A percentile compares a stretch with the other conserved stretches of the same genome.
phyloP scores from a whole-genome alignment of 2,888 invertebrate species.

The Acrocyrtus sp. region DNA sequence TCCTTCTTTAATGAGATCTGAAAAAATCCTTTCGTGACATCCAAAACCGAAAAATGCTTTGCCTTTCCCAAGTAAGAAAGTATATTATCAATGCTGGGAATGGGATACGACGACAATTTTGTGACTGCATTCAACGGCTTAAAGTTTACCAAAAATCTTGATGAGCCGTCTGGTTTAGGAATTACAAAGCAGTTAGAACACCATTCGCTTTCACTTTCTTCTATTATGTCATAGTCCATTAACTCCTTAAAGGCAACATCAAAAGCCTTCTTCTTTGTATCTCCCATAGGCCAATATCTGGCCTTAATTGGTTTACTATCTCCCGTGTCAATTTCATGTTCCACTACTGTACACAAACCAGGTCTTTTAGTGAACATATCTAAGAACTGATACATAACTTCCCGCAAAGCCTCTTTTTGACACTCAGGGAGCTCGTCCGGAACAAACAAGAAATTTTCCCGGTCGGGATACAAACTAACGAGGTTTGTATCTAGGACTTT shows the following conservation, averaged over 20 bases:
- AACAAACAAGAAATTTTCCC: constrained; percentile 3
- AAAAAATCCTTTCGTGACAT: constrained; percentile 64
- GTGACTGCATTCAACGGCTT: constrained; percentile 59
- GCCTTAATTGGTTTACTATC: constrained; percentile 30
- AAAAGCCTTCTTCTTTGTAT: constrained; percentile 18
- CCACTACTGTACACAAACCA: constrained; percentile 8
- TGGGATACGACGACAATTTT: constrained; percentile 52
- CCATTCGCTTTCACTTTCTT: constrained; percentile 35
- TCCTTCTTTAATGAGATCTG: constrained; percentile 63
- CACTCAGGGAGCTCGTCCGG: constrained; percentile 8
- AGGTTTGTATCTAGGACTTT: background rate
- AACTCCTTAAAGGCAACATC: constrained; percentile 40
- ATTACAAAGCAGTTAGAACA: constrained; percentile 51
- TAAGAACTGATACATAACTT: background rate
- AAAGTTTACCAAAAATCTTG: constrained; percentile 64
- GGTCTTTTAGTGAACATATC: constrained; percentile 26
- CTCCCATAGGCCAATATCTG: constrained; percentile 25
- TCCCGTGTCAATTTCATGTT: constrained; percentile 41
- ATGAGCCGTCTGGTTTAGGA: constrained; percentile 64
- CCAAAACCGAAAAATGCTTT: constrained; percentile 64
- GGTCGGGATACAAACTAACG: constrained; percentile 8
- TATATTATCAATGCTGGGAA: constrained; percentile 64
- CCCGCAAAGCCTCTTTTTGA: constrained; percentile 2
- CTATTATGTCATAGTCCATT: constrained; percentile 37
- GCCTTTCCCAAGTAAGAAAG: constrained; percentile 64